Evolutionary conservation across 1,140 invertebrate genomes (phyloP).

Genomic region (Drosophila athabasca): DNA sequence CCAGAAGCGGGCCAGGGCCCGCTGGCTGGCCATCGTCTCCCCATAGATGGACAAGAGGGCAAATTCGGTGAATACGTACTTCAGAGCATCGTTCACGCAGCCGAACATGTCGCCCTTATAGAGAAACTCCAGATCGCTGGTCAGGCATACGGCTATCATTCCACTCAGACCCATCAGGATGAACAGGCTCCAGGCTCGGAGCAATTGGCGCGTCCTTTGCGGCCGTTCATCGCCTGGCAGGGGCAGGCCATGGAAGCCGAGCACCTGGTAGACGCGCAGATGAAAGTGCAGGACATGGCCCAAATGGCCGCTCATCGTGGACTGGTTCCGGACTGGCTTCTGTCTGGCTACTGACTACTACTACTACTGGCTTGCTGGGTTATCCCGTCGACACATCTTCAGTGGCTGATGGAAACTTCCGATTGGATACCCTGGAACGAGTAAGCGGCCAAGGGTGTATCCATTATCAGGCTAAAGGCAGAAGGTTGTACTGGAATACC

Average conservation of each 20-base stretch:
- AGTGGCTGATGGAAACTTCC: neutral
- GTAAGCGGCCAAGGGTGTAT: too few relatives aligned
- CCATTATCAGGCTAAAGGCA: too few relatives aligned
- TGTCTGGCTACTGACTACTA: neutral
- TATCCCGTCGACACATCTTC: slow-evolving; percentile 7
- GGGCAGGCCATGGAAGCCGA: slow-evolving; percentile 59
- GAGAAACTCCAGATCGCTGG: slow-evolving; percentile 50
- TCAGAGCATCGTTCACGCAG: slow-evolving; percentile 59
- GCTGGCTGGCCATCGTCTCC: slow-evolving; percentile 45
- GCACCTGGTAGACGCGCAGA: slow-evolving; percentile 61
- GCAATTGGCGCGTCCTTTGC: neutral
- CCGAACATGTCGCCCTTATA: slow-evolving; percentile 59
- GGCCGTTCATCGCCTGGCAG: slow-evolving; percentile 24
- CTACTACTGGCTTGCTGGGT: neutral
- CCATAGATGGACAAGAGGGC: slow-evolving; percentile 59
- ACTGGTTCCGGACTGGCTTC: slow-evolving; percentile 27
- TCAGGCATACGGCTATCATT: slow-evolving; percentile 24
- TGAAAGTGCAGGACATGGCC: slow-evolving; percentile 58
- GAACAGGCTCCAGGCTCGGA: slow-evolving; percentile 40
- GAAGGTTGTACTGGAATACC: too few relatives aligned
- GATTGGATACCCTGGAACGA: too few relatives aligned
- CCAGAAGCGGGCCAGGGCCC: slow-evolving; percentile 59
- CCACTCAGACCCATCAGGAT: slow-evolving; percentile 28
- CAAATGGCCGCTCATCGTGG: slow-evolving; percentile 45
- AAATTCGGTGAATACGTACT: slow-evolving; percentile 55